A percentile compares a stretch with the other conserved stretches of the same genome.
Conservation (phyloP, 1,140 invertebrate genomes). For the Lepidotrigona ventralis region DNA sequence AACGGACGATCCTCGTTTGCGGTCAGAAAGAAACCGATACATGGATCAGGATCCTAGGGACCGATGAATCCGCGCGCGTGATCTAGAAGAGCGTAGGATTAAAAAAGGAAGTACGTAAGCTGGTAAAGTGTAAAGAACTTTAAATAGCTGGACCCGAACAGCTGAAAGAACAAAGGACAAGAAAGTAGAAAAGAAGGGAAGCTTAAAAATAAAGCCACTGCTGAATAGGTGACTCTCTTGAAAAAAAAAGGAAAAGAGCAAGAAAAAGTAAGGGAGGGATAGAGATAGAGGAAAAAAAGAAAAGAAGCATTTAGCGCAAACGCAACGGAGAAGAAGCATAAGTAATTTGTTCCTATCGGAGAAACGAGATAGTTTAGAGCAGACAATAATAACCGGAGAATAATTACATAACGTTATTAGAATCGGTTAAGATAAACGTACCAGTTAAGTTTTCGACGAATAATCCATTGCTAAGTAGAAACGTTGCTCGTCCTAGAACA, state of each 20-base stretch:
- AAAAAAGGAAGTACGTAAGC: conserved; percentile 34
- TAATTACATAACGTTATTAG: conserved; percentile 36
- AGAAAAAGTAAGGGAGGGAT: neutral
- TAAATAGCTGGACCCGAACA: conserved; percentile 37
- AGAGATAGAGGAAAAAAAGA: neutral
- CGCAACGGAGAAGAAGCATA: neutral
- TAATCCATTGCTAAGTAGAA: conserved; percentile 26
- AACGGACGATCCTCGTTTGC: neutral
- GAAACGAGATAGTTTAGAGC: conserved; percentile 47
- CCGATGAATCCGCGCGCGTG: neutral
- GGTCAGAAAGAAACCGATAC: conserved; percentile 12
- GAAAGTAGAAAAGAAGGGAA: conserved; percentile 34
- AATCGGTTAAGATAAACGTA: conserved; percentile 27
- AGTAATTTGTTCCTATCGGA: conserved; percentile 40
- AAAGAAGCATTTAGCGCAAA: conserved; percentile 20
- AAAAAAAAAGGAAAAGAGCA: neutral
- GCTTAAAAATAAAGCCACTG: conserved; percentile 38
- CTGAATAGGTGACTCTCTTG: conserved; percentile 23
- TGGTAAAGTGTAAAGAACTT: too few relatives aligned
- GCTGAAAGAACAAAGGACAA: conserved; percentile 43
- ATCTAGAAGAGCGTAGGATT: conserved; percentile 20
- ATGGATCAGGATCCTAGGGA: conserved; percentile 3
- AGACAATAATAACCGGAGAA: conserved; percentile 49
- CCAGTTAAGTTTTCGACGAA: conserved; percentile 27
- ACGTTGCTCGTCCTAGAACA: conserved; percentile 9